Base-by-base conservation (phyloP, 2,888 invertebrate genomes). In the Brachyptera risi region DNA sequence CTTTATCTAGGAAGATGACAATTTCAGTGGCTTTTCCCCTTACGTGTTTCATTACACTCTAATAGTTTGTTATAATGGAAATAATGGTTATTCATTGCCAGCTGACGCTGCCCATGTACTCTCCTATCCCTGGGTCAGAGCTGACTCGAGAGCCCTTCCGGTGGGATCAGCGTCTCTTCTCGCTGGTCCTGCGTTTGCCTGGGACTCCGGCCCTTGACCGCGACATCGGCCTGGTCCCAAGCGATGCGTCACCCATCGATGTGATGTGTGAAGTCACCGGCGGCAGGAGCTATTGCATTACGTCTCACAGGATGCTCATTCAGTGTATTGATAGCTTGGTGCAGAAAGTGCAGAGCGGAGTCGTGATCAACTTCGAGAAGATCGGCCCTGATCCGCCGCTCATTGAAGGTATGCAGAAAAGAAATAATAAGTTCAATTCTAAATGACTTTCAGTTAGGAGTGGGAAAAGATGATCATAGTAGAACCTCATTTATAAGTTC, bases 181-280 rank as follows among this genome's bases (percentile, higher is more conserved):
- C 96, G 1, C 78, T 99, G 70, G 97, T 98, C 50, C 79, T 99
- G 59, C 81, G 96, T 65, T 81, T 98, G 73, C 88, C 96, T 40
- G 97, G 96, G 3, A 93, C 94, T 47, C 96, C 93, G 2, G 88
- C 91, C 1, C 85, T 88, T 51, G 92, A 92, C 70, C 80, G 92
- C 66, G 92, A 93, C 71, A 87, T 88, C 3, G 92, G 92, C 4
- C 81, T 92, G 60, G 96, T 97, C 35, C 92, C 96, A 9, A 93
- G 93, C 60, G 97, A 98, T 73, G 85, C 89, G 58, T 95, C 96
- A 37, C 94, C 96, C 0, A 92, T 98, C 67, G 96, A 98, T 75
- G 90, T 92, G 5, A 96, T 99, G 95, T 98, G 98, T 78, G 96
- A 97, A 80, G 96, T 96, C 19, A 99, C 98, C 13, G 98, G 98